Evolutionary conservation across 2,113 vertebrate species (phyloP), one percentile per base, ranked within the genome.

Genomic region (Crotophaga sulcirostris): DNA sequence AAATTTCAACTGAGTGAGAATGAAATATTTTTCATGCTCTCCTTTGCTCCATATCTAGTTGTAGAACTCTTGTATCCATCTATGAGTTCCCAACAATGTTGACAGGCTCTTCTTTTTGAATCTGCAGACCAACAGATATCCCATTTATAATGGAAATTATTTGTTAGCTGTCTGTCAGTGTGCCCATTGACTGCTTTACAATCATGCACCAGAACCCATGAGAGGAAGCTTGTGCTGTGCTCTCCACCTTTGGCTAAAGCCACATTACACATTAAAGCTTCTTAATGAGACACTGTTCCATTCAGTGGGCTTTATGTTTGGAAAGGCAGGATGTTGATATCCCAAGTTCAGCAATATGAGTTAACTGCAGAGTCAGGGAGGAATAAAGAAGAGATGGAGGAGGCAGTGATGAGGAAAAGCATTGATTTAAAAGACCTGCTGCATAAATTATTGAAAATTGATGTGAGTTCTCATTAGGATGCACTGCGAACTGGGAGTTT

Each of bases 381-480:
- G 63, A 95, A 54, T 77, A 51, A 89, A 80, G 45, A 87, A 64
- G 69, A 59, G 49, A 58, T 70, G 29, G 69, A 95, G 52, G 75
- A 77, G 40, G 44, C 29, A 29, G 24, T 52, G 73, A 72, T 60
- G 78, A 91, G 77, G 62, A 60, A 79, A 89, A 89, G 19, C 18
- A 85, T 76, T 87, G 82, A 93, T 91, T 78, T 87, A 89, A 94
- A 91, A 89, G 44, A 19, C 42, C 52, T 89, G 29, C 34, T 64
- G 82, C 68, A 86, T 88, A 86, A 94, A 87, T 94, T 91, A 87
- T 51, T 94, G 87, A 78, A 68, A 91, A 74, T 63, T 79, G 82
- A 62, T 81, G 38, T 20, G 70, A 68, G 40, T 40, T 87, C 44
- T 75, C 69, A 47, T 89, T 82, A 87, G 60, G 73, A 77, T 76